phyloP scores from a whole-genome alignment of 2,113 vertebrate species.

The Tachysurus vachellii region DNA sequence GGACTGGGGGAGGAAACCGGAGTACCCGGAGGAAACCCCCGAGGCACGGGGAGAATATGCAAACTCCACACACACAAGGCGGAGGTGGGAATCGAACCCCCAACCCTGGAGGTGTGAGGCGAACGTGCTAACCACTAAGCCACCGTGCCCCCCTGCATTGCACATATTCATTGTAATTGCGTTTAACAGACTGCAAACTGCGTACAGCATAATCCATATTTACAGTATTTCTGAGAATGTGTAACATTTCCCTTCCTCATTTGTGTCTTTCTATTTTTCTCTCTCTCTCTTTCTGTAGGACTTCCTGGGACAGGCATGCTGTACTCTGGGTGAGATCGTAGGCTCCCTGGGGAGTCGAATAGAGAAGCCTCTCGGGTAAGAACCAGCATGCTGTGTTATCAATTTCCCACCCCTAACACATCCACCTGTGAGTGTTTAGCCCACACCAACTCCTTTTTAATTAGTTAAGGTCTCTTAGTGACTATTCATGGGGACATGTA shows the following conservation, averaged over 20 bases:
- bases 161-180: not conserved
- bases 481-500: not conserved
- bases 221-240: not conserved
- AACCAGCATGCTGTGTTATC: not conserved
- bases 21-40: no score
- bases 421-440: not conserved
- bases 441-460: not conserved
- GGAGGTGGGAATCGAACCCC: no score
- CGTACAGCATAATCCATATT: not conserved
- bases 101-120: no score
- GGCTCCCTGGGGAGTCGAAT: conserved; percentile 90
- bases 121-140: no score
- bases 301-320: conserved; percentile 93
- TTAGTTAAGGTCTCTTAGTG: not conserved
- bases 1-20: no score
- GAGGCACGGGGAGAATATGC: no score
- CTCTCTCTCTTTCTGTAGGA: conserved; percentile 77
- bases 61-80: no score
- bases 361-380: conserved; percentile 92
- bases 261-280: conserved; percentile 27
- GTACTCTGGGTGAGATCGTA: conserved; percentile 93
- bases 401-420: not conserved
- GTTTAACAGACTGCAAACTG: not conserved
- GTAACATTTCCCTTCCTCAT: not conserved
- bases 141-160: no score